A percentile compares a stretch with the other conserved stretches of the same genome.
Evolutionary conservation across 2,888 invertebrate genomes (phyloP).

Genomic region (Caenorhabditis sinica): DNA sequence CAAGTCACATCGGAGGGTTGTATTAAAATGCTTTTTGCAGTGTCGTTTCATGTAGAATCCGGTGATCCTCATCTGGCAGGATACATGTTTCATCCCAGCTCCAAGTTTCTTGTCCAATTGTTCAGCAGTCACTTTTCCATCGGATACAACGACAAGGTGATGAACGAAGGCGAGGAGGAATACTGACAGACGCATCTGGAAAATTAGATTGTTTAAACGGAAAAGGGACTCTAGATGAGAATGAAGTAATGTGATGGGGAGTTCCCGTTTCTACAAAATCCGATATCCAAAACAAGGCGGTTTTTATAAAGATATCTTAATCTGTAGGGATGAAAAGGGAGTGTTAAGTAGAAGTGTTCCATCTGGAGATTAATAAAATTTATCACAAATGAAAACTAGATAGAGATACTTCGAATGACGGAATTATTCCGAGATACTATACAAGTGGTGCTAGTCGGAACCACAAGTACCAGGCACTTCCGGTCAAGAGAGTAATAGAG

Average conservation of each 20-base stretch:
- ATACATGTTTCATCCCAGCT: slow-evolving; percentile 59
- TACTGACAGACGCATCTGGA: slow-evolving; percentile 36
- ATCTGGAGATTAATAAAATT: not conserved
- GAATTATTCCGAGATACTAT: slow-evolving; percentile 1
- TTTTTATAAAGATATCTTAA: not conserved
- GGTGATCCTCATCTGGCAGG: slow-evolving; percentile 62
- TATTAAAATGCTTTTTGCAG: slow-evolving; percentile 55
- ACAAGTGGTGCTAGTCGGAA: slow-evolving; percentile 21
- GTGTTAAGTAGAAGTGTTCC: not conserved
- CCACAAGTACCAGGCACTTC: slow-evolving; percentile 32
- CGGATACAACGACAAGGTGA: slow-evolving; percentile 22
- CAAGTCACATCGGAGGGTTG: slow-evolving; percentile 61
- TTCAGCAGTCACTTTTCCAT: slow-evolving; percentile 54
- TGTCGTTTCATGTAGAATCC: slow-evolving; percentile 66
- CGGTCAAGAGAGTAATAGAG: slow-evolving; percentile 24
- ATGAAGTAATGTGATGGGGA: not conserved
- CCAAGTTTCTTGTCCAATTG: slow-evolving; percentile 58
- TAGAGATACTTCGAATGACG: not conserved
- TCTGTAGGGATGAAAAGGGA: slow-evolving; percentile 1
- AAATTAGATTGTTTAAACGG: not conserved
- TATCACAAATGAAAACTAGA: not conserved
- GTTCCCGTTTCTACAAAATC: not conserved
- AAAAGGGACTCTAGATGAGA: not conserved
- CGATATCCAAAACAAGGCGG: slow-evolving; percentile 1
- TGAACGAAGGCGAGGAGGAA: slow-evolving; percentile 17